Evolutionary conservation across 2,113 vertebrate species (phyloP), one percentile per base, ranked within the genome.

Genomic region (Sinosuthora webbiana): DNA sequence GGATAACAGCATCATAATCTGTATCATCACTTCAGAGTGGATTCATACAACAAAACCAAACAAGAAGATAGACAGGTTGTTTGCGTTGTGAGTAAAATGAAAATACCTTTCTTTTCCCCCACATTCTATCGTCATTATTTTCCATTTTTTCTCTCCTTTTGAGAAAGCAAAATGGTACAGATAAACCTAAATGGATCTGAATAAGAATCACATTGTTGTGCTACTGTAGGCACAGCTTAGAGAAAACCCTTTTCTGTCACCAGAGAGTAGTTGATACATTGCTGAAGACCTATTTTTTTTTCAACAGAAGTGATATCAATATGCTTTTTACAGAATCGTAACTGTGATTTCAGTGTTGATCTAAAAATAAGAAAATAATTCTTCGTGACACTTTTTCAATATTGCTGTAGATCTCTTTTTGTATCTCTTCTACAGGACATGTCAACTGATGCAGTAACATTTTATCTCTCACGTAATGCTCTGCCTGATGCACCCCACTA

Each of bases 11-110:
- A 74, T 90, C 5, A 5, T 95, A 98, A 98, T 97, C 95, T 49
- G 16, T 96, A 96, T 94, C 94, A 95, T 92, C 90, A 97, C 93
- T 97, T 96, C 87, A 96, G 91, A 97, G 73, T 69, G 94, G 97
- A 94, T 97, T 97, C 92, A 83, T 78, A 91, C 76, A 94, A 87
- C 1, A 80, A 97, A 94, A 95, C 57, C 88, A 96, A 97, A 89
- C 85, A 95, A 97, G 76, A 71, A 93, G 64, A 91, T 85, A 86
- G 75, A 94, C 20, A 82, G 65, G 89, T 92, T 76, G 65, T 89
- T 95, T 84, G 76, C 45, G 9, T 93, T 97, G 85, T 79, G 78
- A 97, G 90, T 93, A 91, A 95, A 96, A 96, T 91, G 91, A 91
- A 84, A 89, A 88, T 63, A 45, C 27, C 3, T 3, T 8, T 28